These are phyloP conservation scores for Xestia c-nigrum DNA, from an alignment of 2,888 invertebrate genomes.

Conservation along the genomic window DNA sequence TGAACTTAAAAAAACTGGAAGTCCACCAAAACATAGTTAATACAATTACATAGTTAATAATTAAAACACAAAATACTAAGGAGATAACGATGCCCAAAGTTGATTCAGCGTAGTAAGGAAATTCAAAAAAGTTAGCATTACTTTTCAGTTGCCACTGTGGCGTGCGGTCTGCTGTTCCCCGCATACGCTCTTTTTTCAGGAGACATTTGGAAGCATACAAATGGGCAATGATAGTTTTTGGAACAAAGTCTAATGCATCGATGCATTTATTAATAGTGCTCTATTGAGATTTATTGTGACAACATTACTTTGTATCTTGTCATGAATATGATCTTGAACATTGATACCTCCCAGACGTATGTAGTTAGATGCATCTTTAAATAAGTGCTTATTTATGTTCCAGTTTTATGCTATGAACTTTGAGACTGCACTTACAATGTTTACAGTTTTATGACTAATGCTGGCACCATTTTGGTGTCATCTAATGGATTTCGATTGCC, in stretches of 20 bases:
- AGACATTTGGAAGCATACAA: not conserved
- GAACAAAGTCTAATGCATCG: slow-evolving; percentile 34
- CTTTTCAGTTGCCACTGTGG: not conserved
- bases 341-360: slow-evolving; percentile 11
- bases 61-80: no score
- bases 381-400: slow-evolving; percentile 27
- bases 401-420: slow-evolving; percentile 21
- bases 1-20: not conserved
- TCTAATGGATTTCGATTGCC: not conserved
- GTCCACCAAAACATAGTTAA: not conserved
- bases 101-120: not conserved
- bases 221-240: not conserved
- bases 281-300: slow-evolving; percentile 62
- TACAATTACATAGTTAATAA: no score
- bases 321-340: slow-evolving; percentile 62
- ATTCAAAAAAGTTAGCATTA: not conserved
- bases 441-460: not conserved
- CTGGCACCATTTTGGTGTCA: slow-evolving; percentile 2
- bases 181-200: no score
- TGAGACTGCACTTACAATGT: not conserved
- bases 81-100: no score
- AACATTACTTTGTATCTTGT: slow-evolving; percentile 40
- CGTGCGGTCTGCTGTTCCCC: no score
- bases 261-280: slow-evolving; percentile 50
- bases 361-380: slow-evolving; percentile 30